Evolutionary conservation across 2,113 vertebrate species (phyloP), one percentile per base, ranked within the genome.

Genomic region (Dipodomys merriami): DNA sequence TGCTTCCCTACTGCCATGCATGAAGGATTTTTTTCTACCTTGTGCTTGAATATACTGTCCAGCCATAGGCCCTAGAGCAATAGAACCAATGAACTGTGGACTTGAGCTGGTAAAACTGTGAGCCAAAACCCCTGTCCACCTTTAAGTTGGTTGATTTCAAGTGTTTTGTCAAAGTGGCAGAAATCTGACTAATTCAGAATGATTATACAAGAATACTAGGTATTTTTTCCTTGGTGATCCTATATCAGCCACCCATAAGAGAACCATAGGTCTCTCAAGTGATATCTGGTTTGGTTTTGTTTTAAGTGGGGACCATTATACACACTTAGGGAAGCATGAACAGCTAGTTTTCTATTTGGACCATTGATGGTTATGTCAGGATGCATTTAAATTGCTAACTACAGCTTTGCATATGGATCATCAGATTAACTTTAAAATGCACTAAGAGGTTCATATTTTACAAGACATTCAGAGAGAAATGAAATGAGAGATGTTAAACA

Each of bases 391-490:
- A 44, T 79, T 18, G 9, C 93, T 73, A 91, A 83, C 65, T 83
- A 69, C 15, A 10, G 67, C 46, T 60, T 85, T 94, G 11, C 19
- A 27, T 72, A 44, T 29, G 4, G 60, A 35, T 39, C 57, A 80
- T 69, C 9, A 76, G 20, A 33, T 33, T 74, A 23, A 84, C 35
- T 86, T 91, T 80, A 11, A 80, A 81, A 89, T 76, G 33, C 16
- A 49, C 90, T 87, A 49, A 79, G 65, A 6, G 15, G 9, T 29
- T 92, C 18, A 60, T n/a, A 80, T 81, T 86, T 89, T 93, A 83
- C 29, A 76, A 78, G 62, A 4, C 16, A 71, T 72, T 84, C 69
- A 44, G 35, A 81, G 53, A 35, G 33, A 91, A 83, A 68, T 67
- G 29, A 92, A 91, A 84, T 65, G 25, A 92, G 44, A 86, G 18